Percentiles rank a stretch among this genome's conserved stretches.
phyloP scores from a whole-genome alignment of 2,797 vertebrate species.

The Acanthopagrus latus region DNA sequence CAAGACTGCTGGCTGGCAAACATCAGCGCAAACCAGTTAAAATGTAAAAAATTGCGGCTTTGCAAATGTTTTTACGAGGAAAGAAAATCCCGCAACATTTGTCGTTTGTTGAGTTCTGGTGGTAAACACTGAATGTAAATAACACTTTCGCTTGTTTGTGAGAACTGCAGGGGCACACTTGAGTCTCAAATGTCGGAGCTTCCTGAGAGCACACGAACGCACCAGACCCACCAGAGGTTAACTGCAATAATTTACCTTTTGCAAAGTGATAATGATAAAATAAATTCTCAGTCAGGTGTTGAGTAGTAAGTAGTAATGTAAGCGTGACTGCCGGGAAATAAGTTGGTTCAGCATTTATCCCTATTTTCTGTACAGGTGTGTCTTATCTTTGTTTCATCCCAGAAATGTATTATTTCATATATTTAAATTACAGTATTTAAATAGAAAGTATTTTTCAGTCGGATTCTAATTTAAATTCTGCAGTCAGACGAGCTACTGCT shows the following conservation, averaged over 20 bases:
- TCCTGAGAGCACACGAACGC: constrained; percentile 1
- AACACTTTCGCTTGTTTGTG: not conserved
- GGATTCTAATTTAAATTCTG: constrained; percentile 8
- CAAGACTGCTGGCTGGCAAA: not conserved
- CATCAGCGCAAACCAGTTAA: not conserved
- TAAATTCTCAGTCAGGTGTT: not conserved
- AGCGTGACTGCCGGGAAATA: not conserved
- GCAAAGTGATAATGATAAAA: not conserved
- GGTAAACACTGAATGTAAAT: constrained; percentile 1
- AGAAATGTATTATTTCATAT: constrained; percentile 30
- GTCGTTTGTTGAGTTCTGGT: not conserved
- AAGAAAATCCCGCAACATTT: not conserved
- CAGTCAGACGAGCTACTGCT: not conserved
- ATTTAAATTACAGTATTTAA: constrained; percentile 38
- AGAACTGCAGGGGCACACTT: not conserved
- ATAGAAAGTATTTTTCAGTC: not conserved
- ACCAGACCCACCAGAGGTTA: not conserved
- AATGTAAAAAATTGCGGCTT: not conserved
- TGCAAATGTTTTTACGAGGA: not conserved
- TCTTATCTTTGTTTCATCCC: constrained; percentile 8
- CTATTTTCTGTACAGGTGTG: not conserved
- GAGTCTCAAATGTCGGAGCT: not conserved
- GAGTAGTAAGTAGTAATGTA: not conserved
- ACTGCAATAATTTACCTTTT: not conserved
- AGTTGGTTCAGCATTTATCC: no score